phyloP scores from a whole-genome alignment of 2,113 vertebrate species.

The Melanotaenia duboulayi region DNA sequence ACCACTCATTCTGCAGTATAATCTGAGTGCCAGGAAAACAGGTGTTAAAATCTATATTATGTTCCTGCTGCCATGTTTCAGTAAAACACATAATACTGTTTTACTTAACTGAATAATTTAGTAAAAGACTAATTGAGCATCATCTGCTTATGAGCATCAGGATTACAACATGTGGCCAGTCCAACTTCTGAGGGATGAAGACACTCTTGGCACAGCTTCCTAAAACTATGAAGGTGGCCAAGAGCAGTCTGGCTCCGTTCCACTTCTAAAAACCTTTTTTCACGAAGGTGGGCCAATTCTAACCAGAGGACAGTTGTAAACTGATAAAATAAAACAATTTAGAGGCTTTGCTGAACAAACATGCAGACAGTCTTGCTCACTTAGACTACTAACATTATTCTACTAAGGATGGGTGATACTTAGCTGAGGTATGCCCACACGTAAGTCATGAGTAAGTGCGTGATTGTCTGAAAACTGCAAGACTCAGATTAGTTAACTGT shows the following conservation, averaged over 20 bases:
- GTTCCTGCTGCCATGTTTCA: no score
- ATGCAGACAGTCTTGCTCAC: neutral
- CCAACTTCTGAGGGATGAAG: slow-evolving; percentile 1
- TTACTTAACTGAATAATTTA: no score
- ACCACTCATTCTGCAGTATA: no score
- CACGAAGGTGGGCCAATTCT: slow-evolving; percentile 68
- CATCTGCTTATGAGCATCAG: neutral
- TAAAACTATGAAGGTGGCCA: slow-evolving; percentile 48
- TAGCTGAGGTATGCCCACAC: neutral
- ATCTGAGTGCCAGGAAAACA: no score
- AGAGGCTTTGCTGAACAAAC: neutral
- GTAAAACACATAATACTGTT: no score
- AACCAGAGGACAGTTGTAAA: slow-evolving; percentile 51
- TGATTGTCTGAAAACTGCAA: slow-evolving; percentile 43
- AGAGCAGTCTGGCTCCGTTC: slow-evolving; percentile 27
- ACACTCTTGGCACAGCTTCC: slow-evolving; percentile 47
- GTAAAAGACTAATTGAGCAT: no score
- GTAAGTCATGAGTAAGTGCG: slow-evolving; percentile 69
- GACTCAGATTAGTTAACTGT: slow-evolving; percentile 30
- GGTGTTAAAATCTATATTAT: no score
- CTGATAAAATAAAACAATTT: slow-evolving; percentile 1
- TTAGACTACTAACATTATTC: neutral
- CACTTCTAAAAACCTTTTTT: slow-evolving; percentile 18
- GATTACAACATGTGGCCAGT: neutral
- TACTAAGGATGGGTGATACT: slow-evolving; percentile 20